phyloP scores from a whole-genome alignment of 2,113 vertebrate genomes.

The Odobenus rosmarus region DNA sequence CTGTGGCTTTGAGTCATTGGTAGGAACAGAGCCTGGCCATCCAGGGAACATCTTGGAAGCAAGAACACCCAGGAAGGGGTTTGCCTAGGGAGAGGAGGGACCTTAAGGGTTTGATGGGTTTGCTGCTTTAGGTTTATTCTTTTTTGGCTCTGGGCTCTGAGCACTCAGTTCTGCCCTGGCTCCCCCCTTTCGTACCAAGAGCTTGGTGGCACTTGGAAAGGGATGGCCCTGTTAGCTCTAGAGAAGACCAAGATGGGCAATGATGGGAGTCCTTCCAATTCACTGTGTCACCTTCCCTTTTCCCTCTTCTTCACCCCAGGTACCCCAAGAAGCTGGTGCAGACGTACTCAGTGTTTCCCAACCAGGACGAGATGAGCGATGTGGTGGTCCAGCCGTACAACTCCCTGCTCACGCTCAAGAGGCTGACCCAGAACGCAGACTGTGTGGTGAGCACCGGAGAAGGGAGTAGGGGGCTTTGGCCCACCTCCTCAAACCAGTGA shows the following conservation, averaged over 20 bases:
- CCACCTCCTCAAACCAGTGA: constrained; percentile 81
- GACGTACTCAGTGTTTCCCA: constrained; percentile 98
- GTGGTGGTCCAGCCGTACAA: constrained; percentile 99
- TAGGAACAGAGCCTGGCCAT: not conserved
- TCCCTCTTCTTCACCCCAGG: constrained; percentile 80
- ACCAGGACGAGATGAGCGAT: constrained; percentile 99
- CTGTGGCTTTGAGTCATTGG: not conserved
- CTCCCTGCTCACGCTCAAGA: constrained; percentile 96
- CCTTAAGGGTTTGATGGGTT: not conserved
- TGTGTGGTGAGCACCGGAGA: constrained; percentile 92
- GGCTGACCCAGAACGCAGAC: constrained; percentile 98
- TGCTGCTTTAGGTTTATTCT: not conserved
- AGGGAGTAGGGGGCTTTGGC: not conserved
- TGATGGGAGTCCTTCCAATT: not conserved
- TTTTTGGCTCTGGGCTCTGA: not conserved
- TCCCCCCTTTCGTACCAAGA: not conserved
- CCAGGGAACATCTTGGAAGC: not conserved
- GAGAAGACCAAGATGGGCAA: not conserved
- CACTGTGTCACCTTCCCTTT: not conserved
- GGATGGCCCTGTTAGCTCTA: not conserved
- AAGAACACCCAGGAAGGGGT: not conserved
- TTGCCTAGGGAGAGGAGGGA: not conserved
- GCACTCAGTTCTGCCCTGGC: not conserved
- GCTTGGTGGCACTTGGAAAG: not conserved
- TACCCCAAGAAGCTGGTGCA: constrained; percentile 99